Base-by-base conservation (phyloP, 2,888 invertebrate species). In the Volucella inflata region DNA sequence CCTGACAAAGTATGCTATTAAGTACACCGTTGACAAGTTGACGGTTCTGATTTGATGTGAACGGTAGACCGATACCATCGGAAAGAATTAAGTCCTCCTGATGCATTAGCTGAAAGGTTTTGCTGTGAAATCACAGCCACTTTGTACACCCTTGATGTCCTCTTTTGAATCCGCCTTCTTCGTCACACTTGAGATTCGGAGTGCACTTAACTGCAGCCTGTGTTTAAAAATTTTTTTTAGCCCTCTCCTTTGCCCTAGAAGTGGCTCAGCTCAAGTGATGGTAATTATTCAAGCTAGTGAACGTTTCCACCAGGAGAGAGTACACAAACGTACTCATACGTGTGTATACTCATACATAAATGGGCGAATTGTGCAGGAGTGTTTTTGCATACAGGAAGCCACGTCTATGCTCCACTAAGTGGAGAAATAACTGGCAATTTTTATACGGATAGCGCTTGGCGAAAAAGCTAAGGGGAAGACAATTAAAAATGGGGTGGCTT, bases 211-310 rank as follows among this genome's bases (percentile, higher is more conserved):
- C 57, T 51, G 68, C 70, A 79, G 79, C 59, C 59, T 75, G 74
- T 83, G 79, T 83, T 83, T 83, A 30, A 30, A 30, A 30, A 70
- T 83, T 83, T 74, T 79, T 83, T 74, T 74, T 65, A 83, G 70
- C 59, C 79, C 30, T 30, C 1, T 6, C 30, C 30, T 30, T 6
- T 30, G 30, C 30, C 59, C 60, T 40, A 57, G 64, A 75, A 55
- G 44, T 42, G 74, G 36, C 71, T 75, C 59, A 79, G 36, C 71
- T 75, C 59, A 79, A 83, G 79, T 74, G 83, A 83, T 57, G 79
- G 64, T 79, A 83, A 83, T 83, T 83, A 83, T 83, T 83, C 79
- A 79, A 79, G 44, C 74, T 70, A 78, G 68, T 40, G 30, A 79
- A 40, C 48, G 60, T 62, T 67, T 72, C 46, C 44, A 12, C 75